A percentile compares a stretch with the other conserved stretches of the same genome.
Conservation (phyloP, 2,113 vertebrate species). For the Cyprinus carpio region DNA sequence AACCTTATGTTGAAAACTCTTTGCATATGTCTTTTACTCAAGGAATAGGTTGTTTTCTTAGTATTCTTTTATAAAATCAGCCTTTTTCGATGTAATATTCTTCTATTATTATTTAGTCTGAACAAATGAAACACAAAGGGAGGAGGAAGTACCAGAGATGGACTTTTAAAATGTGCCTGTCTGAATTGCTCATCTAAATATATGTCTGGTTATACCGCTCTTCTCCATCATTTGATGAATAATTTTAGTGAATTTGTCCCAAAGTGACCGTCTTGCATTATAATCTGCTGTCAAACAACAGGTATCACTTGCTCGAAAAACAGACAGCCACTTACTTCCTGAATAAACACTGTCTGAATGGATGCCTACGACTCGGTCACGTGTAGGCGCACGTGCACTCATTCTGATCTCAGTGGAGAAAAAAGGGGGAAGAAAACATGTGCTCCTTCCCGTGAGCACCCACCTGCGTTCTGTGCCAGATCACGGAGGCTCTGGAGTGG, state of each 20-base stretch:
- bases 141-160: neutral
- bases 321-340: neutral
- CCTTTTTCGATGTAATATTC: neutral
- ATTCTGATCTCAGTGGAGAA: neutral
- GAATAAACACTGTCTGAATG: conserved; percentile 14
- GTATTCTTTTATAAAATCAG: neutral
- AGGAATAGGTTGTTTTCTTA: neutral
- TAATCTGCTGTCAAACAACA: neutral
- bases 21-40: neutral
- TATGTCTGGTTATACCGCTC: neutral
- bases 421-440: neutral
- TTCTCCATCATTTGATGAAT: conserved; percentile 16
- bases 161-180: neutral
- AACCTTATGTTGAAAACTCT: neutral
- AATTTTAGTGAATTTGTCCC: neutral
- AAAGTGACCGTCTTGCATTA: neutral
- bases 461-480: conserved; percentile 99
- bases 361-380: conserved; percentile 2
- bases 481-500: conserved; percentile 96
- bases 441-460: conserved; percentile 47
- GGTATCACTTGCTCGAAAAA: neutral
- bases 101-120: conserved; percentile 1
- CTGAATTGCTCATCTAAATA: conserved; percentile 1
- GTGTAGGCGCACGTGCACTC: conserved; percentile 14
- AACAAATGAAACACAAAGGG: neutral